phyloP scores from a whole-genome alignment of 2,888 invertebrate genomes.

The Clivina fossor region DNA sequence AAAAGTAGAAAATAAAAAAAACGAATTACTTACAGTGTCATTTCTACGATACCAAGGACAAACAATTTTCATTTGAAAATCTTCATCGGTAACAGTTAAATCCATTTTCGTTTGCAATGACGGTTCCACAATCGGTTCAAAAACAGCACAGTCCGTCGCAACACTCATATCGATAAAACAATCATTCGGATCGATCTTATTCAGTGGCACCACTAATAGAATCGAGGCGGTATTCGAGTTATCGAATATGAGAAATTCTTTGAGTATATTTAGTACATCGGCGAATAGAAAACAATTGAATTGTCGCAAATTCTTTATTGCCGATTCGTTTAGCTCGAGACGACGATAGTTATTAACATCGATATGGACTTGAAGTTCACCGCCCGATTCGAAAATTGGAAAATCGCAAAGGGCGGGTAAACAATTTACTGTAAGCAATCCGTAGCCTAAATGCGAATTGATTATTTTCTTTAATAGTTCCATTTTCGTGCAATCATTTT shows the following conservation, averaged over 20 bases:
- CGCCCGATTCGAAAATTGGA: slow-evolving; percentile 72
- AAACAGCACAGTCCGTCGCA: slow-evolving; percentile 43
- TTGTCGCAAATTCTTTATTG: slow-evolving; percentile 58
- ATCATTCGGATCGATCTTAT: slow-evolving; percentile 17
- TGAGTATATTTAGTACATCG: slow-evolving; percentile 66
- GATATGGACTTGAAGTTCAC: slow-evolving; percentile 59
- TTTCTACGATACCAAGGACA: slow-evolving; percentile 79
- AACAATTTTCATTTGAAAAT: slow-evolving; percentile 74
- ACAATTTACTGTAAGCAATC: slow-evolving; percentile 62
- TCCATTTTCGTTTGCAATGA: slow-evolving; percentile 55
- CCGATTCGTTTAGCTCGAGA: slow-evolving; percentile 52
- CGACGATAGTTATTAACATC: slow-evolving; percentile 56
- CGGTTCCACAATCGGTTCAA: slow-evolving; percentile 53
- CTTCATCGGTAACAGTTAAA: slow-evolving; percentile 59
- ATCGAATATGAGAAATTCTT: slow-evolving; percentile 64
- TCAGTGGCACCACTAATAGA: slow-evolving; percentile 39
- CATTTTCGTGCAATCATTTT: neutral
- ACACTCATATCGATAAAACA: slow-evolving; percentile 63
- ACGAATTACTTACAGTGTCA: slow-evolving; percentile 52
- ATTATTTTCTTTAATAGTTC: slow-evolving; percentile 53
- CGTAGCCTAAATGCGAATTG: slow-evolving; percentile 58
- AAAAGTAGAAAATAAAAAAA: too few relatives aligned
- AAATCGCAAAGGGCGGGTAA: slow-evolving; percentile 68
- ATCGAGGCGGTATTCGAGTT: slow-evolving; percentile 57
- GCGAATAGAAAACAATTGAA: slow-evolving; percentile 79